Evolutionary conservation across 2,113 vertebrate genomes (phyloP), one percentile per base, ranked within the genome.

Genomic region (Pagrus major): DNA sequence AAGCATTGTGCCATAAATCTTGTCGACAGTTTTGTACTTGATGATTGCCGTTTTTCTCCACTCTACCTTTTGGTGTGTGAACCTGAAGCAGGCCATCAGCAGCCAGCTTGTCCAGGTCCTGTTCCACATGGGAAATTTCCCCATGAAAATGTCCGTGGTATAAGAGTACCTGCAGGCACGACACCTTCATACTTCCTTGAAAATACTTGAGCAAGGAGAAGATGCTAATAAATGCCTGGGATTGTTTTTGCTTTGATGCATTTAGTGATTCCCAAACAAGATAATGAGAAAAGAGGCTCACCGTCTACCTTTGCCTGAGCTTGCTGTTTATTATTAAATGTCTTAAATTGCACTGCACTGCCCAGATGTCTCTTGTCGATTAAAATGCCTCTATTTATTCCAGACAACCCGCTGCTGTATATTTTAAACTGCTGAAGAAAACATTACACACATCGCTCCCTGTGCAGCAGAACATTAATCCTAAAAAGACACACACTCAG

Each of bases 1-100:
- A 86, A 82, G 84, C 61, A 82, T 42, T 51, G 85, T 80, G 6
- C 80, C 88, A 95, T 96, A 95, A 95, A 96, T 96, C 95, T 92
- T 88, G 46, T 81, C 83, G 93, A 93, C 95, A 95, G 93, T 79
- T 88, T 54, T 83, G 84, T 14, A 79, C 84, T 84, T 92, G 91
- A 89, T 93, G 64, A 83, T 90, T 82, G 91, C 89, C 68, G 71
- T 1, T 42, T 83, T 56, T 84, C 88, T 82, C 76, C 44, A 9
- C 46, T 33, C 9, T 37, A 52, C 46, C 55, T 58, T 60, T 61
- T 33, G 18, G 23, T 66, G 16, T 51, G 63, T 67, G 69, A 80
- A 68, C 80, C 52, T 70, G 54, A 20, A 51, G 44, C 51, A 6
- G 9, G 78, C 68, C 67, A 44, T 69, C 12, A 31, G 42, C 55